Conservation (phyloP, 2,113 vertebrate species). For the Eulacestoma nigropectus region DNA sequence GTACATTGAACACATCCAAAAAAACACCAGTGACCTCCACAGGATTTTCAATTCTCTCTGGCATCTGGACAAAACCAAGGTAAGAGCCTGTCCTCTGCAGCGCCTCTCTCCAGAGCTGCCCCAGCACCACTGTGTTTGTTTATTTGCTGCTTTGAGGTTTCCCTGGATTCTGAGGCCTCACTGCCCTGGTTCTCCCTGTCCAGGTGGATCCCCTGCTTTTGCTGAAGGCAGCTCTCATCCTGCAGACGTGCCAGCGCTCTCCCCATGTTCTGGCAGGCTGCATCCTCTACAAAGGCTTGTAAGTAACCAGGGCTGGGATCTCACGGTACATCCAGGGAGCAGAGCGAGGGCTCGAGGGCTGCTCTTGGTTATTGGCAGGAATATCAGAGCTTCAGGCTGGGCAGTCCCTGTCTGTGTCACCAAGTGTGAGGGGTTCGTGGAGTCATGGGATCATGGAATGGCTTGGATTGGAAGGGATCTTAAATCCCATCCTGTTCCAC, state of each 20-base stretch:
- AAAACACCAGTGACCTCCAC: slow-evolving; percentile 77
- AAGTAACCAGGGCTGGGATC: background rate
- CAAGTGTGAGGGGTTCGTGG: rapidly evolving
- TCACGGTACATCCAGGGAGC: background rate
- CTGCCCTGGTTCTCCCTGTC: background rate
- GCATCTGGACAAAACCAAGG: slow-evolving; percentile 85
- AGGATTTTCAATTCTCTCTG: slow-evolving; percentile 84
- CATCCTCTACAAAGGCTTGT: slow-evolving; percentile 87
- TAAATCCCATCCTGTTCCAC: background rate
- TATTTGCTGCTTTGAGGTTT: background rate
- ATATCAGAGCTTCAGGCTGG: background rate
- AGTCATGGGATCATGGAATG: background rate
- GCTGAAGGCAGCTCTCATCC: slow-evolving; percentile 91
- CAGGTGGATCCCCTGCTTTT: slow-evolving; percentile 93
- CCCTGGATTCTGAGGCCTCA: background rate
- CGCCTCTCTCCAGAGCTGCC: background rate
- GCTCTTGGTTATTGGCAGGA: background rate
- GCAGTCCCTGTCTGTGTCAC: background rate
- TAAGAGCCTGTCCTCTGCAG: slow-evolving; percentile 26
- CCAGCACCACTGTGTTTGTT: background rate
- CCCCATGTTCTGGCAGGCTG: slow-evolving; percentile 85
- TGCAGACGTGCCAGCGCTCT: slow-evolving; percentile 89
- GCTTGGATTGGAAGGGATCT: background rate
- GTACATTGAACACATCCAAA: slow-evolving; percentile 79
- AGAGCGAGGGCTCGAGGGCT: background rate